These are phyloP conservation scores for Atta colombica DNA, from an alignment of 1,140 invertebrate species.

Conservation along the genomic window DNA sequence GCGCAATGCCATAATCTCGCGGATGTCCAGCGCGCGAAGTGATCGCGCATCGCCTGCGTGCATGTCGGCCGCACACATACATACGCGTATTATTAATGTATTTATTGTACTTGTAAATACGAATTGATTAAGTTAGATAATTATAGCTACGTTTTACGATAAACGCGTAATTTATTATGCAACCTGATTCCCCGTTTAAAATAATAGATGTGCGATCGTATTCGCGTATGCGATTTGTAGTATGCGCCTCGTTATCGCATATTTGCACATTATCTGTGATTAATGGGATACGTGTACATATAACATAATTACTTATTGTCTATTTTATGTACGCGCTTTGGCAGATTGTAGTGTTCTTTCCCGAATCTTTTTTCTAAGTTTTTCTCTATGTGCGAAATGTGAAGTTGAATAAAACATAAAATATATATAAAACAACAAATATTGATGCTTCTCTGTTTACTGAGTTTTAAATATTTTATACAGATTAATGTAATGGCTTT, in stretches of 20 bases:
- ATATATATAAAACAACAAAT: background rate
- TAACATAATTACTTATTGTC: conserved; percentile 15
- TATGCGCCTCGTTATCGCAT: conserved; percentile 17
- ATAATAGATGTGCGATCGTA: conserved; percentile 10
- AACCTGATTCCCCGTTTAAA: conserved; percentile 16
- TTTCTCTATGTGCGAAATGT: conserved; percentile 11
- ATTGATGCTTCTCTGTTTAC: background rate
- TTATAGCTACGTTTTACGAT: conserved; percentile 52
- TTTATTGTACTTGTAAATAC: conserved; percentile 78
- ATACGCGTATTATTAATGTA: conserved; percentile 64
- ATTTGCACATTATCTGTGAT: conserved; percentile 46
- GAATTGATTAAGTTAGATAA: conserved; percentile 67
- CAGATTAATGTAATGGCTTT: background rate
- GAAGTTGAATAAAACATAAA: background rate
- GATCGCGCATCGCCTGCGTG: conserved; percentile 7
- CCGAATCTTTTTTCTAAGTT: background rate
- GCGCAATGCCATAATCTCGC: conserved; percentile 75
- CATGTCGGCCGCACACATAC: background rate
- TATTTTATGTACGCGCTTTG: conserved; percentile 6
- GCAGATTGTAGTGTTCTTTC: background rate
- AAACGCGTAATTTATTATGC: conserved; percentile 68
- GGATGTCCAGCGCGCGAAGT: conserved; percentile 45
- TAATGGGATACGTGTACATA: conserved; percentile 23
- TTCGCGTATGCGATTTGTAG: background rate
- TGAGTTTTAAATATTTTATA: conserved; percentile 1